These are phyloP conservation scores for Leucopsar rothschildi DNA, from an alignment of 2,113 vertebrate species.

Conservation along the genomic window DNA sequence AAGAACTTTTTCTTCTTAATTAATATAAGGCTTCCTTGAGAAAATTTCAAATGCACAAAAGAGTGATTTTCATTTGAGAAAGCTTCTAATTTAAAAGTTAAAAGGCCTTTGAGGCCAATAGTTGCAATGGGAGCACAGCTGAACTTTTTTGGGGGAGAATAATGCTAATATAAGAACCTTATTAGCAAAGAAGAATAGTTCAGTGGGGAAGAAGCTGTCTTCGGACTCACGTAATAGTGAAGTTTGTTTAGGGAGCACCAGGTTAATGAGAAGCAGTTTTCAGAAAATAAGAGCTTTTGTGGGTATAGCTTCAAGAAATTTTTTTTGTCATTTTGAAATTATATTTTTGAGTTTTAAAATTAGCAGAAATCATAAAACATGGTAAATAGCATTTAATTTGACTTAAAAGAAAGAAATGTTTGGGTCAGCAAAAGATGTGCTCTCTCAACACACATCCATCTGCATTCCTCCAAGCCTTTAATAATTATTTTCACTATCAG, in stretches of 20 bases:
- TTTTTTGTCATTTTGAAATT: neutral
- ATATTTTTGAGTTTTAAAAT: neutral
- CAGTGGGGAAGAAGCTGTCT: neutral
- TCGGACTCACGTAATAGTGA: neutral
- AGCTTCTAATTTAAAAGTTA: slow-evolving; percentile 7
- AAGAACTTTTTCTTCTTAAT: neutral
- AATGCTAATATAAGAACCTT: neutral
- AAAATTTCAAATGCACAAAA: slow-evolving; percentile 17
- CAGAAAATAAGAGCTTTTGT: neutral
- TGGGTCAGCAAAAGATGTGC: neutral
- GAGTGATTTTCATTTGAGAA: neutral
- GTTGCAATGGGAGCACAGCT: neutral
- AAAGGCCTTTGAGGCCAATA: slow-evolving; percentile 16
- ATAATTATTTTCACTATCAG: neutral
- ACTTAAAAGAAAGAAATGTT: neutral
- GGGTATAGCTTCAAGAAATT: neutral
- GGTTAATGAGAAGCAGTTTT: neutral
- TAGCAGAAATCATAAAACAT: neutral
- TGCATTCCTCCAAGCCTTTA: neutral
- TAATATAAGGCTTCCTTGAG: slow-evolving; percentile 19
- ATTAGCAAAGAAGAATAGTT: neutral
- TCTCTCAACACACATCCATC: neutral
- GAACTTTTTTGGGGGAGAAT: neutral
- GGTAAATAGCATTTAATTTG: neutral
- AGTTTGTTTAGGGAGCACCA: neutral